These are phyloP conservation scores for Orbicella faveolata DNA, from an alignment of 64 coral and sea anemone species.

Conservation along the genomic window DNA sequence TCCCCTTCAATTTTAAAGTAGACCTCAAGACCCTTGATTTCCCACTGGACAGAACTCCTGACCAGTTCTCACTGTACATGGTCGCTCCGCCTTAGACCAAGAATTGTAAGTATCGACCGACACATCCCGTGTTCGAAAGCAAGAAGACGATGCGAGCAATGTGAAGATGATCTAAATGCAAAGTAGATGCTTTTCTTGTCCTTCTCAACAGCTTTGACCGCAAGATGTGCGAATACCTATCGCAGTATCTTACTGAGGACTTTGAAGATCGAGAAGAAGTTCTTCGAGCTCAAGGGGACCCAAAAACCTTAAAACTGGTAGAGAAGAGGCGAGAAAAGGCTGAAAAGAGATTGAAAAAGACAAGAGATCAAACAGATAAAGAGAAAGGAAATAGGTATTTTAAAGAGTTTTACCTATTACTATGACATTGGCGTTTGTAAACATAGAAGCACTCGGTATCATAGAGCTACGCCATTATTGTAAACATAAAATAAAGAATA, in stretches of 20 bases:
- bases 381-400: constrained; percentile 12
- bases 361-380: constrained; percentile 19
- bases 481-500: too few relatives aligned
- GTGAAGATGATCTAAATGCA: neutral
- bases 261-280: neutral
- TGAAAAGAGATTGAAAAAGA: neutral
- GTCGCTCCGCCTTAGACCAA: too few relatives aligned
- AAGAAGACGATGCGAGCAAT: neutral
- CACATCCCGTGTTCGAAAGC: too few relatives aligned
- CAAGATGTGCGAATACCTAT: neutral
- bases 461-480: too few relatives aligned
- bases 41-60: too few relatives aligned
- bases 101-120: too few relatives aligned
- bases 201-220: constrained; percentile 31
- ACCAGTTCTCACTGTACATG: too few relatives aligned
- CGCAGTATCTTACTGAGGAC: neutral
- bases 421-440: too few relatives aligned
- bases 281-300: neutral
- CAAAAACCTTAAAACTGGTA: neutral
- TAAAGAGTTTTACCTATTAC: too few relatives aligned
- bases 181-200: neutral
- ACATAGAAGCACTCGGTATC: too few relatives aligned
- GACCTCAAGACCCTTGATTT: too few relatives aligned
- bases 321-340: neutral
- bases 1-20: too few relatives aligned